These are phyloP conservation scores for Prenolepis imparis DNA, from an alignment of 2,888 invertebrate species.

Conservation along the genomic window DNA sequence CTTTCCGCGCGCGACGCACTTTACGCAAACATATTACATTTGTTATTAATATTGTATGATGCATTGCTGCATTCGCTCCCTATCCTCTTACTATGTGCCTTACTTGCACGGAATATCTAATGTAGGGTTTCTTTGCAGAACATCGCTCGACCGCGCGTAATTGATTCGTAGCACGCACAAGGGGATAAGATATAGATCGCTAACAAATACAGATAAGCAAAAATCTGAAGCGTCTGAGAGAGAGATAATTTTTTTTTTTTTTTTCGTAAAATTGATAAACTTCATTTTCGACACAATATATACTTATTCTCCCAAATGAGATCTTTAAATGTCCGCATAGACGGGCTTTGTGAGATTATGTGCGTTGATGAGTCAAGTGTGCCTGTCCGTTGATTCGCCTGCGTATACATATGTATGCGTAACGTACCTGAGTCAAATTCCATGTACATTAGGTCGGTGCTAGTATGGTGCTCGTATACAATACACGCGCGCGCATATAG, in stretches of 20 bases:
- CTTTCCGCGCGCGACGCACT: background rate
- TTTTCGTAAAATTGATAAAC: no score
- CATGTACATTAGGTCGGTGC: constrained; percentile 58
- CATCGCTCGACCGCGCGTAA: constrained; percentile 28
- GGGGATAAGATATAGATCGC: constrained; percentile 29
- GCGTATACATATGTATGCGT: constrained; percentile 48
- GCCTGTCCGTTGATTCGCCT: constrained; percentile 70
- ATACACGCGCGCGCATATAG: constrained; percentile 32
- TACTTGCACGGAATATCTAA: constrained; percentile 47
- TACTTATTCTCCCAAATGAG: constrained; percentile 56
- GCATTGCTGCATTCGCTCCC: background rate
- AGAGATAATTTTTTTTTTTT: background rate
- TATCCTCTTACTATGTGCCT: background rate
- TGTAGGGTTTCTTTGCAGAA: constrained; percentile 27
- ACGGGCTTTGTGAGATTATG: constrained; percentile 71
- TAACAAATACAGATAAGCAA: constrained; percentile 30
- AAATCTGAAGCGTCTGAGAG: constrained; percentile 11
- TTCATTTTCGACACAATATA: background rate
- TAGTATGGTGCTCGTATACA: no score
- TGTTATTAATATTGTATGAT: constrained; percentile 43
- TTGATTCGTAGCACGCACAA: constrained; percentile 36
- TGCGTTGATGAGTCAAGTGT: constrained; percentile 78
- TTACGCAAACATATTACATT: background rate
- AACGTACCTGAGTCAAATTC: constrained; percentile 74
- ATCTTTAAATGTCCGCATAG: constrained; percentile 73